A percentile compares a stretch with the other conserved stretches of the same genome.
phyloP scores from a whole-genome alignment of 2,888 invertebrate species.

The Heteromyza rotundicornis region DNA sequence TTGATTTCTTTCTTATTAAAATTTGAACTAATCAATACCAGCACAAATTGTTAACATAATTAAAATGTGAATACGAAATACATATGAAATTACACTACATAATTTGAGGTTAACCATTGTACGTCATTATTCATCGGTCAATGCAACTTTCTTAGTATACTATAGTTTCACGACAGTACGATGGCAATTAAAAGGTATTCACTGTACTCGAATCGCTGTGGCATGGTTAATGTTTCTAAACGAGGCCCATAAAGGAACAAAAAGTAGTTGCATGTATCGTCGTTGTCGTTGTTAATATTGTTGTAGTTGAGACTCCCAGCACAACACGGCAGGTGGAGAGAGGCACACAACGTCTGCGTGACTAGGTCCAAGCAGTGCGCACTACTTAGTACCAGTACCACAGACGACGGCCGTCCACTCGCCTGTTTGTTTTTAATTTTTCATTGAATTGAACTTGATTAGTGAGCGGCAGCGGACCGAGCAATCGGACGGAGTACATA shows the following conservation, averaged over 20 bases:
- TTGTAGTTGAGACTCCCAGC: neutral
- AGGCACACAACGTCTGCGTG: neutral
- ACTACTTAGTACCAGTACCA: too few species aligned
- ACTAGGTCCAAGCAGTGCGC: neutral
- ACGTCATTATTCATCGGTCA: too few species aligned
- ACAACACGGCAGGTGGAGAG: neutral
- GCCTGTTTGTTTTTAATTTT: neutral
- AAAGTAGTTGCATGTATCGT: neutral
- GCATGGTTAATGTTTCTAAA: neutral
- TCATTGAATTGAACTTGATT: neutral
- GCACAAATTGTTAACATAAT: too few species aligned
- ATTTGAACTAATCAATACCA: too few species aligned
- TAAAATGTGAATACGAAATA: too few species aligned
- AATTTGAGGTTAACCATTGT: too few species aligned
- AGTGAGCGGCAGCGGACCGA: neutral
- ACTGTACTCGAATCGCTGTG: too few species aligned
- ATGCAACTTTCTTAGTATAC: too few species aligned
- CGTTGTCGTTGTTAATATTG: conserved; percentile 3
- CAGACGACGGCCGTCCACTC: neutral
- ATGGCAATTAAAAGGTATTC: too few species aligned
- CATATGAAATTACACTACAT: too few species aligned
- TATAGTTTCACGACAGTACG: too few species aligned
- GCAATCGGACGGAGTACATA: neutral
- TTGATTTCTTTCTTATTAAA: too few species aligned
- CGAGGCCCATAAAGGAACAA: neutral